Evolutionary conservation across 2,797 vertebrate species (phyloP).

Genomic region (Gobio occitaniae): DNA sequence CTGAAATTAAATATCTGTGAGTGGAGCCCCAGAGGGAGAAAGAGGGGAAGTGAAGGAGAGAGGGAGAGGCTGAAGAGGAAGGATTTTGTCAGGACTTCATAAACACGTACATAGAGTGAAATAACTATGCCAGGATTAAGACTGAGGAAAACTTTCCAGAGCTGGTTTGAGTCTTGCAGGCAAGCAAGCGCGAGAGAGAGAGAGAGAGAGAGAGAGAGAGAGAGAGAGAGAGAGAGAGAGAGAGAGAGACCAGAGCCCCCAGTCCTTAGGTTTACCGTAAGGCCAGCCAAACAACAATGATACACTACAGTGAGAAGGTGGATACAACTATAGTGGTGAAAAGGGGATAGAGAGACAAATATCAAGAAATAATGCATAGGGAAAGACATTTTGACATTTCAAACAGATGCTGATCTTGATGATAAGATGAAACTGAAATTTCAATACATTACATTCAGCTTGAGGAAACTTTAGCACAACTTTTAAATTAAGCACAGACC

Average conservation of each 20-base stretch:
- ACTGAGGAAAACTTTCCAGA: constrained; percentile 73
- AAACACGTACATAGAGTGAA: constrained; percentile 75
- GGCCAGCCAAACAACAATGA: constrained; percentile 89
- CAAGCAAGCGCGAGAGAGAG: constrained; percentile 71
- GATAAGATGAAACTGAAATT: constrained; percentile 51
- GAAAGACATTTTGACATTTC: constrained; percentile 42
- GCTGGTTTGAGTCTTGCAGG: constrained; percentile 58
- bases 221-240: constrained; percentile 70
- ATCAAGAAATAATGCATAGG: constrained; percentile 39
- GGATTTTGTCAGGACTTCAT: constrained; percentile 81
- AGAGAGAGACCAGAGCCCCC: constrained; percentile 75
- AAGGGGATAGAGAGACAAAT: constrained; percentile 30
- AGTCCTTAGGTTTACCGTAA: constrained; percentile 83
- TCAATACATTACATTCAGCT: constrained; percentile 63
- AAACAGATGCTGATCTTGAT: constrained; percentile 45
- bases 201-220: constrained; percentile 67
- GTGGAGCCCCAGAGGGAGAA: constrained; percentile 68
- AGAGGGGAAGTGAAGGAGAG: constrained; percentile 61
- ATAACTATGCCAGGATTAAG: constrained; percentile 69
- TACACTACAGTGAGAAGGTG: constrained; percentile 71
- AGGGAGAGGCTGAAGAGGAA: constrained; percentile 67
- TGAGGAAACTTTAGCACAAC: constrained; percentile 37
- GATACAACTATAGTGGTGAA: constrained; percentile 22
- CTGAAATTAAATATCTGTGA: constrained; percentile 78
- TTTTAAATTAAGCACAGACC: constrained; percentile 38